These are phyloP conservation scores for Threskiornis aethiopicus DNA, from an alignment of 2,797 vertebrate genomes.

Conservation along the genomic window DNA sequence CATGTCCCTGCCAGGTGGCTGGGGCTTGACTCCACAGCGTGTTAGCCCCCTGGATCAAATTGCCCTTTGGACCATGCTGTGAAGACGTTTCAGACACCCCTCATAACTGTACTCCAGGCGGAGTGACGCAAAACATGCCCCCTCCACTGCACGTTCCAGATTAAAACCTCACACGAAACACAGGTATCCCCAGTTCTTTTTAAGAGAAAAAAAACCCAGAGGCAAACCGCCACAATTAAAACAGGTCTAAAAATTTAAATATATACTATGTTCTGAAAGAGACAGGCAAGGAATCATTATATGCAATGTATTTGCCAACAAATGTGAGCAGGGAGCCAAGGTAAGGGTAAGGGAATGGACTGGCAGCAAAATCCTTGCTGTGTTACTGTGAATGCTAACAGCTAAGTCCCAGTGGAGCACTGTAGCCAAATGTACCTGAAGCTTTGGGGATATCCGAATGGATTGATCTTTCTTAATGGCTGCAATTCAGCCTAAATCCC, in stretches of 20 bases:
- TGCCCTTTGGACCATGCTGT: background rate
- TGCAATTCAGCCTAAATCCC: background rate
- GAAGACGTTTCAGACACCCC: background rate
- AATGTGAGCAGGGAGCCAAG: background rate
- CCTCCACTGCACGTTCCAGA: background rate
- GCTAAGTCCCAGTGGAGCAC: background rate
- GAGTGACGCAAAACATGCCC: background rate
- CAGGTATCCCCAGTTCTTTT: background rate
- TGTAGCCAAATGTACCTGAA: background rate
- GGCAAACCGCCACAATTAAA: background rate
- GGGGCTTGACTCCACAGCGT: accelerated
- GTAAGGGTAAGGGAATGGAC: background rate
- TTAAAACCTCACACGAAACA: background rate
- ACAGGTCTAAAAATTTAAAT: background rate
- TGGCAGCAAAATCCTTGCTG: background rate
- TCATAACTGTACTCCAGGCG: background rate
- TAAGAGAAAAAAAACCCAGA: too few relatives aligned
- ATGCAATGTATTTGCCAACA: background rate
- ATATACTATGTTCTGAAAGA: background rate
- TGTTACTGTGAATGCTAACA: background rate
- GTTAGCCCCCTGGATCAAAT: background rate
- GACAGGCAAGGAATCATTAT: background rate
- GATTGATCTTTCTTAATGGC: background rate
- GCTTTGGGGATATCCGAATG: background rate
- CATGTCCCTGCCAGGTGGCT: background rate